Base-by-base conservation (phyloP, 2,888 invertebrate genomes). In the Hydrotaea cyrtoneurina region DNA sequence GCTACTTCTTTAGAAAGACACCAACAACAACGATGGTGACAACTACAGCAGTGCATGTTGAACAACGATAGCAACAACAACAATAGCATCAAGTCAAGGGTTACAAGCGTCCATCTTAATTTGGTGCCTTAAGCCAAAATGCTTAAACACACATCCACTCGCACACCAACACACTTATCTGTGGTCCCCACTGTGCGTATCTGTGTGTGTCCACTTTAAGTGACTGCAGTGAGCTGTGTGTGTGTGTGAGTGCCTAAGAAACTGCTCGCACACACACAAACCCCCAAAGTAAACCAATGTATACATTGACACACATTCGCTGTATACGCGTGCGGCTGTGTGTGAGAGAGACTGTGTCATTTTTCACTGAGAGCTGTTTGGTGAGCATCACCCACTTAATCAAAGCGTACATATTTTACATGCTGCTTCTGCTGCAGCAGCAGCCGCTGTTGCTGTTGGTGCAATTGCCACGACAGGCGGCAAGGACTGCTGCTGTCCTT, bases 341-440 rank as follows among this genome's bases (percentile, higher is more conserved):
- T 23, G 69, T 15, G 46, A 13, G 21, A 62, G 26, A 5, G 19
- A 39, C 13, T 69, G 69, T 46, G 69, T 39, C 69, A 69, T 69
- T 39, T 69, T 46, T 69, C 39, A 69, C 39, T 23, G 69, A 69
- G 46, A 69, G 46, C 69, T 69, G 46, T 69, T 69, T 46, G 69
- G 53, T 69, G 79, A 80, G 82, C 85, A 85, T 85, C 85, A 76
- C 69, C 85, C 85, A 85, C 85, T 85, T 85, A 82, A 85, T 85
- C 85, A 85, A 85, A 82, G 79, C 82, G 82, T 80, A 69, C 69
- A 69, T 69, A 85, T 85, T 85, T 85, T 78, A 82, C 79, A 80
- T 82, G 85, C 69, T 66, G 43, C 43, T 13, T 36, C 36, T 36
- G 10, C 31, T 4, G 55, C 21, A 7, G 15, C 21, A 17, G 21